These are phyloP conservation scores for Enteromius mattozi DNA, from an alignment of 2,797 vertebrate genomes.

Conservation along the genomic window DNA sequence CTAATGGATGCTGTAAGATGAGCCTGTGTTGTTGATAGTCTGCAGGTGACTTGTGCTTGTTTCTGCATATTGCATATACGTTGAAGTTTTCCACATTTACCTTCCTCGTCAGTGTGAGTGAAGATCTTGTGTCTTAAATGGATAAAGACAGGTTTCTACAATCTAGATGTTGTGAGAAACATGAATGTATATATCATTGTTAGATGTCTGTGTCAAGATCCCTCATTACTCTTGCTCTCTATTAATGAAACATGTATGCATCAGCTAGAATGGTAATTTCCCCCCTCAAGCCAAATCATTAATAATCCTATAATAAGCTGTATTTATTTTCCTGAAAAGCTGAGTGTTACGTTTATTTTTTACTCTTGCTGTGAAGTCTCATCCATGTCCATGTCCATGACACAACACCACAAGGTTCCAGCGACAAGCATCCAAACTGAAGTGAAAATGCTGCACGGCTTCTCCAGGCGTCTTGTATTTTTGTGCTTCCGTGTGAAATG, in stretches of 20 bases:
- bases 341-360: slow-evolving; percentile 25
- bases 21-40: not conserved
- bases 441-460: not conserved
- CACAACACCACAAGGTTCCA: not conserved
- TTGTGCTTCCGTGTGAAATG: not conserved
- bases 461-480: not conserved
- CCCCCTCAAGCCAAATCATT: slow-evolving; percentile 57
- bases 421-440: not conserved
- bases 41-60: not conserved
- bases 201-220: slow-evolving; percentile 23
- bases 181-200: slow-evolving; percentile 40
- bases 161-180: slow-evolving; percentile 42
- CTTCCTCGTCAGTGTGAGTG: too few species aligned
- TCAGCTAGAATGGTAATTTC: slow-evolving; percentile 57
- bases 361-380: slow-evolving; percentile 29
- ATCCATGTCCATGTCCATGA: not conserved
- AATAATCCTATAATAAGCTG: slow-evolving; percentile 56
- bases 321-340: slow-evolving; percentile 57
- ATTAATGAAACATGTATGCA: slow-evolving; percentile 55
- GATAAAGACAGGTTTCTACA: slow-evolving; percentile 45
- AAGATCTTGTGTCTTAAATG: slow-evolving; percentile 18
- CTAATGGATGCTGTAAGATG: not conserved
- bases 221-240: slow-evolving; percentile 55
- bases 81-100: too few species aligned
- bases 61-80: not conserved